These are phyloP conservation scores for Megatriorchis doriae DNA, from an alignment of 2,113 vertebrate species.

Conservation along the genomic window DNA sequence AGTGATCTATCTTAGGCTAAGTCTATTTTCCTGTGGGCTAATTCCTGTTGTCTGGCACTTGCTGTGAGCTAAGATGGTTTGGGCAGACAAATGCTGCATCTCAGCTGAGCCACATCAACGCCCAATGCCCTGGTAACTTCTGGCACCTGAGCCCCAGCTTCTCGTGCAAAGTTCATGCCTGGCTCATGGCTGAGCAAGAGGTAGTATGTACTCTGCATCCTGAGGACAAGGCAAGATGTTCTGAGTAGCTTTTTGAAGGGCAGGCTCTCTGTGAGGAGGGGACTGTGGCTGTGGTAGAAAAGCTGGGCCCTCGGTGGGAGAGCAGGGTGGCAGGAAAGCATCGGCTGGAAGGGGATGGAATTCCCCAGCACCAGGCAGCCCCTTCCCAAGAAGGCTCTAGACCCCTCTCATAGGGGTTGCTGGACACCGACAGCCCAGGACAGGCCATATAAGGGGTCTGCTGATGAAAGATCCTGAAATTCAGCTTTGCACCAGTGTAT, in stretches of 20 bases:
- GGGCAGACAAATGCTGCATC: background rate
- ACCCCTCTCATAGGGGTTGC: background rate
- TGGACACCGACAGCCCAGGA: background rate
- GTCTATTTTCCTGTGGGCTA: background rate
- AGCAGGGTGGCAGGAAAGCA: background rate
- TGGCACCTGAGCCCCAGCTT: background rate
- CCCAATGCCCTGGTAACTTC: background rate
- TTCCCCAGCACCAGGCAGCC: background rate
- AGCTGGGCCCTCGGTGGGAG: background rate
- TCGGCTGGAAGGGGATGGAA: background rate
- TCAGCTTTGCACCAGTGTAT: background rate
- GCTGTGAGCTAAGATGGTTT: background rate
- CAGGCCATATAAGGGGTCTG: background rate
- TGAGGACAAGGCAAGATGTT: background rate
- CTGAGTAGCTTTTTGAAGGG: background rate
- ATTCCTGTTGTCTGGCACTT: background rate
- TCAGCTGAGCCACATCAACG: background rate
- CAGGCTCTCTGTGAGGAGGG: background rate
- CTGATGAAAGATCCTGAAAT: background rate
- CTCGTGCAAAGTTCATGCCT: background rate
- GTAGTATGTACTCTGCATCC: rapidly evolving
- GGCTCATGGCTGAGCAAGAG: background rate
- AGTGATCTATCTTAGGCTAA: background rate
- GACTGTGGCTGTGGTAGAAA: background rate
- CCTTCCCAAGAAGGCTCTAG: background rate